Evolutionary conservation across 2,797 vertebrate genomes (phyloP), one percentile per base, ranked within the genome.

Genomic region (Characodon lateralis): DNA sequence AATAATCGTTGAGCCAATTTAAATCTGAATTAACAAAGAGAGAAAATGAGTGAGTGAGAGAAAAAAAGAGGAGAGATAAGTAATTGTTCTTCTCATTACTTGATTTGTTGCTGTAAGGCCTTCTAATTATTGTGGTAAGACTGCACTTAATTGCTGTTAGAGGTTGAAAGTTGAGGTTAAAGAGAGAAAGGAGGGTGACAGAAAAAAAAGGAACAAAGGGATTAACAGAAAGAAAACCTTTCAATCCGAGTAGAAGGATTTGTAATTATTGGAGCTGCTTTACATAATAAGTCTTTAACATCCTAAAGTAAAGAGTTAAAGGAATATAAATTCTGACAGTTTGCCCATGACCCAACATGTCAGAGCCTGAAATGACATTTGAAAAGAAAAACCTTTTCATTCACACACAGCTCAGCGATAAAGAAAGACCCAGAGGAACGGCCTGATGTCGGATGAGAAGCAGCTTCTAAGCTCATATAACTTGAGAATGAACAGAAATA

Each of bases 1-100:
- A 91, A 83, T 78, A 84, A 81, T 89, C 80, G 87, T 79, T 84
- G 72, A 7, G 1, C 56, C 76, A 89, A 90, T 90, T 89, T 91
- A 73, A 72, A 77, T 72, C 79, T n/a, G 71, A 83, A 85, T 87
- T 41, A 90, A 83, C 79, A 81, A 73, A 75, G 16, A 66, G 43
- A 20, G 50, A 74, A 71, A 12, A 39, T 18, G 56, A 74, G 72
- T 22, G 39, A 56, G 69, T 68, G 63, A 78, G 58, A 66, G 35
- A 53, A n/a, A 31, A 31, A 53, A 51, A 74, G 65, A 9, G 16
- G 20, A 26, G 39, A 68, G 65, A 68, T 68, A 68, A 43, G 65
- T 81, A 80, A 91, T 84, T 89, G 81, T 80, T 85, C 71, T 90
- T 88, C 88, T 87, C 74, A 83, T 85, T 74, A 85, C 65, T 84